Base-by-base conservation (phyloP, 1,140 invertebrate genomes). In the Triops cancriformis region DNA sequence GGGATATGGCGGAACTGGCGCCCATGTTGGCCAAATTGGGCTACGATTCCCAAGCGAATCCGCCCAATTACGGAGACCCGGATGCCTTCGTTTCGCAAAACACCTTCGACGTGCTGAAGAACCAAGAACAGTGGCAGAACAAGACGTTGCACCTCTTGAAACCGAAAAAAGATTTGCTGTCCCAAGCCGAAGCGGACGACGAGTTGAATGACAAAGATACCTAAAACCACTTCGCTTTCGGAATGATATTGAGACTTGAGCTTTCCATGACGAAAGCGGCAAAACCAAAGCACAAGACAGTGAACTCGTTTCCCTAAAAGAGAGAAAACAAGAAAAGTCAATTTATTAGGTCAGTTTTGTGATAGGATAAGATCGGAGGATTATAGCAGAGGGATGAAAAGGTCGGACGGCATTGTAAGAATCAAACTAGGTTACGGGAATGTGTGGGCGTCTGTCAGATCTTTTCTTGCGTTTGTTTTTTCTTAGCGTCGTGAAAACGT, bases 41-140 rank as follows among this genome's bases (percentile, higher is more conserved):
- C 75, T 98, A 98, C 86, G 94, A 98, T 88, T 95, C 96, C 31
- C 90, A 92, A 83, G 92, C 91, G 81, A 97, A 97, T 88, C 95
- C 95, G 75, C 97, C 97, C 51, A 89, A 92, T 83, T 99, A 98
- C 86, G 94, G 94, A 76, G 89, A 91, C 80, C 93, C 95, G 37
- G 95, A 97, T 85, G 87, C 89, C 76, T 88, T 91, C 83, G 93
- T 96, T 74, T 89, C 92, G 80, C 89, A 93, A 81, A 95, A 96
- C 85, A 96, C 93, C 82, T 86, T 72, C 85, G 86, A 81, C 82
- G 83, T 79, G 84, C 84, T 74, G 79, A 86, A 80, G 81, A 84
- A 79, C 84, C 86, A 81, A 81, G 26, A 23, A 12, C 23, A 73
- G 26, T 79, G 78, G 78, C 12, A 77, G 75, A 79, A 77, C 51